Conservation (phyloP, 2,113 vertebrate species). For the Otolemur garnettii region DNA sequence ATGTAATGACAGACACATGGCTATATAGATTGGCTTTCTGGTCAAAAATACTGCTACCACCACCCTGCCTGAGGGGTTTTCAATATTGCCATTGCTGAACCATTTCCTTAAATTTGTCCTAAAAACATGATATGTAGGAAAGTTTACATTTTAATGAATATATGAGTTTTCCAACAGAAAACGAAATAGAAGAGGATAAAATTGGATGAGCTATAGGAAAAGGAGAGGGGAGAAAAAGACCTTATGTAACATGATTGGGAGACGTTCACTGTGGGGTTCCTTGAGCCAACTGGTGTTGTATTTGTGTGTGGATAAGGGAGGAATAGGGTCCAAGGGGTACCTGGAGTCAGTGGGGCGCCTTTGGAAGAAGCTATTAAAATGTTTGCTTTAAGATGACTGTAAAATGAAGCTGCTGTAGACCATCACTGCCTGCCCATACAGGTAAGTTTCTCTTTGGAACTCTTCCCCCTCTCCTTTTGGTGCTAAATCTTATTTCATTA, state of each 20-base stretch:
- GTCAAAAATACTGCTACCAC: not conserved
- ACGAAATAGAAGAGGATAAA: not conserved
- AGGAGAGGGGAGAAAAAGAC: constrained; percentile 1
- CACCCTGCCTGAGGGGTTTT: not conserved
- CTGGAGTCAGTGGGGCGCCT: not conserved
- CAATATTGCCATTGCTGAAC: not conserved
- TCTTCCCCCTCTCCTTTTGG: constrained; percentile 40
- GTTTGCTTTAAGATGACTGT: constrained; percentile 40
- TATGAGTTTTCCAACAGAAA: constrained; percentile 4
- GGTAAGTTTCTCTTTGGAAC: constrained; percentile 22
- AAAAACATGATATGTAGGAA: not conserved
- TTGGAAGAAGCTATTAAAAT: not conserved
- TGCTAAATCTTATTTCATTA: constrained; percentile 49
- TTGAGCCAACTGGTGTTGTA: not conserved
- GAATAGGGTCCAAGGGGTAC: not conserved
- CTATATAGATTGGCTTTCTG: not conserved
- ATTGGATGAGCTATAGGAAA: constrained; percentile 8
- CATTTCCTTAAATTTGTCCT: constrained; percentile 11
- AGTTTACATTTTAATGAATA: not conserved
- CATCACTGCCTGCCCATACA: not conserved
- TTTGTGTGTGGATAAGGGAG: not conserved
- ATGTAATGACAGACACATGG: not conserved
- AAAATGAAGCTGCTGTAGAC: not conserved
- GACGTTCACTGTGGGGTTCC: not conserved
- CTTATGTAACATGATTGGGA: not conserved